Evolutionary conservation across 2,113 vertebrate species (phyloP).

Genomic region (Candoia aspera): DNA sequence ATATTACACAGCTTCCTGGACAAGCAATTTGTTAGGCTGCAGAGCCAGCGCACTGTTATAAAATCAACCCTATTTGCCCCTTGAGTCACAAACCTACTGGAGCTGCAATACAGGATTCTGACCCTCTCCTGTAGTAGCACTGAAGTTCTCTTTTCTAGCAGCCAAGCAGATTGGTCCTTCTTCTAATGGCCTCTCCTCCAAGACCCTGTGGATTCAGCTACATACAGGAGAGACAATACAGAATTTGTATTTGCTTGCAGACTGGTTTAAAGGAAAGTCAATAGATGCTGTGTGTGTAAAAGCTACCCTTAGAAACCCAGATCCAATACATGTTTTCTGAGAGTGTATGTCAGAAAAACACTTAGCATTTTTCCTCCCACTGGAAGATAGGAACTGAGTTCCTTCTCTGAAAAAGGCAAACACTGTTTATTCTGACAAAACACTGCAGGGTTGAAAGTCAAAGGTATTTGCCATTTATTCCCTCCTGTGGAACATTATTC

Average conservation of each 20-base stretch:
- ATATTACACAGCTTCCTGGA: neutral
- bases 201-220: neutral
- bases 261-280: neutral
- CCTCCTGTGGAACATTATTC: slow-evolving; percentile 57
- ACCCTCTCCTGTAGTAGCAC: neutral
- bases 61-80: neutral
- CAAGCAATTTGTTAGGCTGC: neutral
- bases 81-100: neutral
- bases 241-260: neutral
- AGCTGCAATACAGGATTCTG: neutral
- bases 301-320: neutral
- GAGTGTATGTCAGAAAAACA: neutral
- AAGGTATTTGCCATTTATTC: slow-evolving; percentile 50
- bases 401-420: neutral
- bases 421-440: slow-evolving; percentile 50
- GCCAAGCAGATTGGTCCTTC: neutral
- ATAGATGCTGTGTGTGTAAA: neutral
- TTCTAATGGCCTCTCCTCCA: neutral
- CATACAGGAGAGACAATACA: neutral
- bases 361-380: neutral
- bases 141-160: no score
- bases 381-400: neutral
- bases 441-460: slow-evolving; percentile 45
- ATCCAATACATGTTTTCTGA: neutral
- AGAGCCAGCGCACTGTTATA: neutral